A percentile compares a stretch with the other conserved stretches of the same genome.
Conservation (phyloP, 2,113 vertebrate species). For the Abramis brama region DNA sequence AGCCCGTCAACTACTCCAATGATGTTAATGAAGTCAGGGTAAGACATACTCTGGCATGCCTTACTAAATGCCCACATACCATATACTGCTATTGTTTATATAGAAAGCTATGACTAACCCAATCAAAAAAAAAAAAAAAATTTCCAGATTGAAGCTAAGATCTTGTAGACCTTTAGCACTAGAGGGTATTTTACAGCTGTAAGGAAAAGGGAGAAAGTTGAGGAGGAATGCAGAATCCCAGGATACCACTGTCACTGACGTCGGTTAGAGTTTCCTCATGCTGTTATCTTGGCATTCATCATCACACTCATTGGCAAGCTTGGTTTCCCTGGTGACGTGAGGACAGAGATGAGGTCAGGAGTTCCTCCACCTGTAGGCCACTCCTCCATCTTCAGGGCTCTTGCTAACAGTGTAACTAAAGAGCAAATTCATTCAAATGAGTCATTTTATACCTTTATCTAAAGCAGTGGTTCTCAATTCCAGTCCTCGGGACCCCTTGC, state of each 20-base stretch:
- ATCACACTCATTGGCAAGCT: neutral
- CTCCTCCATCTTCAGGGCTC: slow-evolving; percentile 43
- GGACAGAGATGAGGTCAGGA: slow-evolving; percentile 43
- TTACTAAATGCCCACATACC: neutral
- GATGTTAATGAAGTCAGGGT: slow-evolving; percentile 97
- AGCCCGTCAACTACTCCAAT: slow-evolving; percentile 93
- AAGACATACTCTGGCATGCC: slow-evolving; percentile 61
- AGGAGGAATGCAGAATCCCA: neutral
- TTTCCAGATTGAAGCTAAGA: neutral
- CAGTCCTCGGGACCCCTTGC: too few species aligned
- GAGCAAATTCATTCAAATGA: neutral
- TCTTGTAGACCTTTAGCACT: neutral
- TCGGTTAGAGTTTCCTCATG: slow-evolving; percentile 22
- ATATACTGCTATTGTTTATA: neutral
- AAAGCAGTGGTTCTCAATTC: too few species aligned
- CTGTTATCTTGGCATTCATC: slow-evolving; percentile 19
- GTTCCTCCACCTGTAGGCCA: slow-evolving; percentile 57
- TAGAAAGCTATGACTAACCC: neutral
- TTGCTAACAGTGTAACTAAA: neutral
- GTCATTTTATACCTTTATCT: slow-evolving; percentile 2
- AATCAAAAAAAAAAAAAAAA: neutral
- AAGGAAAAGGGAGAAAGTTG: neutral
- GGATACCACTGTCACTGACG: neutral
- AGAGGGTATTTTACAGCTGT: neutral
- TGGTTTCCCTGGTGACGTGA: slow-evolving; percentile 37